These are phyloP conservation scores for Gyps fulvus DNA, from an alignment of 2,113 vertebrate genomes.

Conservation along the genomic window DNA sequence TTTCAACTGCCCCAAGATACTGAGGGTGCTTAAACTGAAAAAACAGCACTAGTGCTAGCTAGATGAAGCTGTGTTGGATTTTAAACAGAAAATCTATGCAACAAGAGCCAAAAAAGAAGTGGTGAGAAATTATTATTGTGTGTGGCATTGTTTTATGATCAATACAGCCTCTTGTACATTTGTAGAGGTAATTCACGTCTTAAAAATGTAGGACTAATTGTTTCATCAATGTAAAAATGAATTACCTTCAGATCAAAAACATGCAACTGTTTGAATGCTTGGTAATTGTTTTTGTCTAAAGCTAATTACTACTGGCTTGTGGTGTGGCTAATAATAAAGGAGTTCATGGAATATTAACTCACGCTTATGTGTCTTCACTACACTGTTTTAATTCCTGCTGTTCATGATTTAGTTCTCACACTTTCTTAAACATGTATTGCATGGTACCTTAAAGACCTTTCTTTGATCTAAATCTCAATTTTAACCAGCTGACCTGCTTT, in stretches of 20 bases:
- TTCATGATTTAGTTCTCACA: not conserved
- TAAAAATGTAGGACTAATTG: constrained; percentile 19
- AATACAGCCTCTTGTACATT: not conserved
- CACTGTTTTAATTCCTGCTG: constrained; percentile 22
- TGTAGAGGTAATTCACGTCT: constrained; percentile 4
- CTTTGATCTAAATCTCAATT: not conserved
- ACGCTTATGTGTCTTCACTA: not conserved
- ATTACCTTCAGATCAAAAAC: constrained; percentile 38
- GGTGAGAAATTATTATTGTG: not conserved
- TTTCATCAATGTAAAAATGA: constrained; percentile 22
- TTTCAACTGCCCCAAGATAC: not conserved
- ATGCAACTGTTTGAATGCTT: not conserved
- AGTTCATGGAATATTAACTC: constrained; percentile 10
- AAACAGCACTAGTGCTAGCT: not conserved
- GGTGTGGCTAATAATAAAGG: constrained; percentile 32
- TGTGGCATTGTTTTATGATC: not conserved
- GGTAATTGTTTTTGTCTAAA: constrained; percentile 48
- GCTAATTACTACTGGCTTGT: constrained; percentile 53
- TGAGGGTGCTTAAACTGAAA: not conserved
- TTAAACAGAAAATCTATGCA: not conserved
- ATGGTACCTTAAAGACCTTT: not conserved
- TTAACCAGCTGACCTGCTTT: not conserved
- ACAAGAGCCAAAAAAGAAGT: not conserved
- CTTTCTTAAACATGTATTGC: not conserved
- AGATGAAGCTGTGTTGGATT: not conserved